Conservation (phyloP, 1,140 invertebrate species). For the Papilio polyxenes region DNA sequence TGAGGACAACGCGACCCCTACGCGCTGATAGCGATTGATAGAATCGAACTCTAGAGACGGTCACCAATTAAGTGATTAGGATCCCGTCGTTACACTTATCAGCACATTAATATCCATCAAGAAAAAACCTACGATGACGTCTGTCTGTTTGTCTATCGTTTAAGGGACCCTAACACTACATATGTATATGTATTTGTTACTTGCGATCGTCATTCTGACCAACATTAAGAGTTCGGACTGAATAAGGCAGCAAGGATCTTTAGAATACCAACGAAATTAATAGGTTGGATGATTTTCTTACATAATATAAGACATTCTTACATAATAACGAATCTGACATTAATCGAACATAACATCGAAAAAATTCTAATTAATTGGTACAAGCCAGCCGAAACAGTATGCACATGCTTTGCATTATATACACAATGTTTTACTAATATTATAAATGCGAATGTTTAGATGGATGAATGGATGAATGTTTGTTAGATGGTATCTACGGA, state of each 20-base stretch:
- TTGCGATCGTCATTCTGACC: not conserved
- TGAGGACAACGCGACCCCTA: slow-evolving; percentile 54
- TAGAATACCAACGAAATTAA: not conserved
- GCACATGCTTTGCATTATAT: not conserved
- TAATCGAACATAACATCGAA: not conserved
- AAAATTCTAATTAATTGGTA: not conserved
- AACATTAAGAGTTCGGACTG: no score
- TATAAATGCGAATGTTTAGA: no score
- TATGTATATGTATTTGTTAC: not conserved
- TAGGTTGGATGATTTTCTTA: no score
- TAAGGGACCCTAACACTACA: not conserved
- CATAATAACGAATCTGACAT: no score
- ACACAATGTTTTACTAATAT: no score
- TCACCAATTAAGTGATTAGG: slow-evolving; percentile 72
- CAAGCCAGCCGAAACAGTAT: not conserved
- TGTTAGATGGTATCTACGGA: no score
- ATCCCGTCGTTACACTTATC: slow-evolving; percentile 61
- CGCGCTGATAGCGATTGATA: slow-evolving; percentile 66
- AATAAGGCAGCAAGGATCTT: not conserved
- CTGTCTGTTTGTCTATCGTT: slow-evolving; percentile 37
- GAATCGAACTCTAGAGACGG: slow-evolving; percentile 58
- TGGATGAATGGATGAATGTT: no score
- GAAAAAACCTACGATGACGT: slow-evolving; percentile 48
- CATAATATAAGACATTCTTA: no score
- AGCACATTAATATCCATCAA: slow-evolving; percentile 54